Percentiles rank a stretch among this genome's conserved stretches.
Conservation (phyloP, 2,888 invertebrate genomes). For the Drosophila nr. perissopoda region DNA sequence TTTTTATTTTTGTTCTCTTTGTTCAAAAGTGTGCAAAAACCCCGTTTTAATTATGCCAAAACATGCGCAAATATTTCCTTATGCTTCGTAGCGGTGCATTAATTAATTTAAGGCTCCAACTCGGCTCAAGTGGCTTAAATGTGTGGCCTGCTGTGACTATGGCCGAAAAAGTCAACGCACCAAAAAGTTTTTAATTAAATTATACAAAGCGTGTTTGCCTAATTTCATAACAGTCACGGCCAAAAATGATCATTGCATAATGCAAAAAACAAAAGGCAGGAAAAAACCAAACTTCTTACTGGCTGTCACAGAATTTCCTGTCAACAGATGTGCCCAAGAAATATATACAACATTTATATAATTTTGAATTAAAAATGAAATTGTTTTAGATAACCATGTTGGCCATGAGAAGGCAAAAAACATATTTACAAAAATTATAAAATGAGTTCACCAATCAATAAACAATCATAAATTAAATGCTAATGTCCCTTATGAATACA, state of each 20-base stretch:
- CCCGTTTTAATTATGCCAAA: constrained; percentile 75
- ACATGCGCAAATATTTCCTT: constrained; percentile 77
- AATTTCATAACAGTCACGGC: constrained; percentile 47
- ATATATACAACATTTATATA: neutral
- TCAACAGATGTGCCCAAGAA: neutral
- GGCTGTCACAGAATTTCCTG: neutral
- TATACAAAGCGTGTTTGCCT: constrained; percentile 66
- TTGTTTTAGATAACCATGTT: neutral
- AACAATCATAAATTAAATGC: neutral
- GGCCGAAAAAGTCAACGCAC: constrained; percentile 60
- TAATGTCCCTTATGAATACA: neutral
- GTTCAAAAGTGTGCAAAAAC: constrained; percentile 31
- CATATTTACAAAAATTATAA: neutral
- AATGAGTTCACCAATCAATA: neutral
- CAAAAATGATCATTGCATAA: constrained; percentile 8
- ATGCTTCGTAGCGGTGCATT: constrained; percentile 64
- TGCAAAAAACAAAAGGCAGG: neutral
- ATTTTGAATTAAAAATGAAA: constrained; percentile 4
- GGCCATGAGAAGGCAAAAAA: neutral
- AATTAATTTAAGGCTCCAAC: constrained; percentile 68
- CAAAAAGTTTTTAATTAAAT: constrained; percentile 75
- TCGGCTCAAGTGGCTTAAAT: constrained; percentile 55
- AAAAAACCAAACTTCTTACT: constrained; percentile 3
- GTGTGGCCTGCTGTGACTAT: constrained; percentile 62
- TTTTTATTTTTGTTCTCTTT: constrained; percentile 6